phyloP scores from a whole-genome alignment of 2,888 invertebrate genomes.

The Lycia hirtaria region DNA sequence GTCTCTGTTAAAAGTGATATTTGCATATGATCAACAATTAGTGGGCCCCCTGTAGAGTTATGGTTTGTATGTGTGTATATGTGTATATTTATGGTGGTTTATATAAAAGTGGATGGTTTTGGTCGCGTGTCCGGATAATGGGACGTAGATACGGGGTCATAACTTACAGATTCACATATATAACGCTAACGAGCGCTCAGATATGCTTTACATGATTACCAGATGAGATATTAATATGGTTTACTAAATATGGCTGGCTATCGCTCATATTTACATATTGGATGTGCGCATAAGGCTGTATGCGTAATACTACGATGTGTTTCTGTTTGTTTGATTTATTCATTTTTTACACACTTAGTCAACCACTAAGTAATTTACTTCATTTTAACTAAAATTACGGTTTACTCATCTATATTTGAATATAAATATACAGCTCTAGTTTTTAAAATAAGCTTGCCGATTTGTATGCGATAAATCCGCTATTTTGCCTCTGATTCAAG shows the following conservation, averaged over 20 bases:
- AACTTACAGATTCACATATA: conserved; percentile 23
- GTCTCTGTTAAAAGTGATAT: conserved; percentile 60
- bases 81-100: conserved; percentile 60
- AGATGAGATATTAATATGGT: conserved; percentile 29
- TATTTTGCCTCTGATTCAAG: too few relatives aligned
- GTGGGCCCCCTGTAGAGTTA: conserved; percentile 72
- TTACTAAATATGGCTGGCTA: conserved; percentile 29
- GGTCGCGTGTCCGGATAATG: conserved; percentile 66
- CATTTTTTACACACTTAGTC: too few relatives aligned
- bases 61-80: conserved; percentile 46
- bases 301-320: not conserved
- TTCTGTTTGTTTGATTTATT: conserved; percentile 3
- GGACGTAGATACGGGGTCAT: conserved; percentile 36
- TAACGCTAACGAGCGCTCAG: conserved; percentile 30
- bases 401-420: too few relatives aligned
- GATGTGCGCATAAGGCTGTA: conserved; percentile 21
- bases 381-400: too few relatives aligned
- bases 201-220: conserved; percentile 33
- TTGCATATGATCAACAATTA: conserved; percentile 78
- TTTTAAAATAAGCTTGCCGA: too few relatives aligned
- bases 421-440: too few relatives aligned
- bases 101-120: conserved; percentile 63
- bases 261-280: conserved; percentile 23
- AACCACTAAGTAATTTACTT: too few relatives aligned
- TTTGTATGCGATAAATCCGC: too few relatives aligned